A percentile compares a stretch with the other conserved stretches of the same genome.
These are phyloP conservation scores for Pachymerium ferrugineum DNA, from an alignment of 2,888 invertebrate species.

Conservation along the genomic window DNA sequence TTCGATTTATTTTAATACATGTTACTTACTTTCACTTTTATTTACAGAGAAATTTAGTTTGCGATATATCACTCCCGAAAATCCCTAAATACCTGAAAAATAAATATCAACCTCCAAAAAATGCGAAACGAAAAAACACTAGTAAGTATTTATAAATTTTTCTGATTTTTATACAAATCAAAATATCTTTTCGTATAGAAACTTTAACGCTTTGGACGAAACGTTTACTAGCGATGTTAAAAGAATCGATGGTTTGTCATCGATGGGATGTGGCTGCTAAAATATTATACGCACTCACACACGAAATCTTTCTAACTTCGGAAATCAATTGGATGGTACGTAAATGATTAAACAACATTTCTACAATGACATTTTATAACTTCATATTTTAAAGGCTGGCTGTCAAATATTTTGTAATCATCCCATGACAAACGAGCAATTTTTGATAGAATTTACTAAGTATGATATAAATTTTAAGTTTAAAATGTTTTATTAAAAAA, in stretches of 20 bases:
- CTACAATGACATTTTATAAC: background rate
- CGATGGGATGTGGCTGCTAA: slow-evolving; percentile 17
- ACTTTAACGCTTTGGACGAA: background rate
- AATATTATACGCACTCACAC: background rate
- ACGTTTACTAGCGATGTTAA: background rate
- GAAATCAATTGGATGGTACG: slow-evolving; percentile 2
- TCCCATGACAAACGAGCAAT: background rate
- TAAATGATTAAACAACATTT: background rate
- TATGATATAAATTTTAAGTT: background rate
- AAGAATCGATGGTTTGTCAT: background rate
- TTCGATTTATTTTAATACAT: too few species aligned
- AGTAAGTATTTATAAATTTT: too few species aligned
- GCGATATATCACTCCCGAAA: too few species aligned
- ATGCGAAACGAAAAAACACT: too few species aligned
- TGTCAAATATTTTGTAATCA: slow-evolving; percentile 19
- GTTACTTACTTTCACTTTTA: too few species aligned
- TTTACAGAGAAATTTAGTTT: too few species aligned
- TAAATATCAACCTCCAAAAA: too few species aligned
- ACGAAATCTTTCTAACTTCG: background rate
- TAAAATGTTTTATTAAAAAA: background rate
- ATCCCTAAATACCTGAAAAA: too few species aligned
- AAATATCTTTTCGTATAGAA: background rate
- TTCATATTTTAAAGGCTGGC: background rate
- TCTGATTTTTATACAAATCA: background rate
- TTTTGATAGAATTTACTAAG: background rate